A percentile compares a stretch with the other conserved stretches of the same genome.
Conservation (phyloP, 1,140 invertebrate genomes). For the roundworm (Caenorhabditis elegans) region DNA sequence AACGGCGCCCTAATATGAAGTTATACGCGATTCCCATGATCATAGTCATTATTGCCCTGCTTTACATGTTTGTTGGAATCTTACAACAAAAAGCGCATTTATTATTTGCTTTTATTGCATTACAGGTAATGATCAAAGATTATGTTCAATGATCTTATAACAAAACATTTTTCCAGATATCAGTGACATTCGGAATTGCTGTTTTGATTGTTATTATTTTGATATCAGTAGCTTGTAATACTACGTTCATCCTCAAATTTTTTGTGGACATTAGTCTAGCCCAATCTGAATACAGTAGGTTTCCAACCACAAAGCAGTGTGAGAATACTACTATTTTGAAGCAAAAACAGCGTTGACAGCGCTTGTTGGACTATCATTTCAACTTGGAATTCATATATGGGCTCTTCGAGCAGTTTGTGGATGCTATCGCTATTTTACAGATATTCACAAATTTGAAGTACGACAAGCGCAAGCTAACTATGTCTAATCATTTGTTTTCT, state of each 20-base stretch:
- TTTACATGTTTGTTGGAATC: constrained; percentile 33
- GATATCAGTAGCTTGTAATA: constrained; percentile 6
- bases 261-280: background rate
- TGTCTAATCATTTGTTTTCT: too few relatives aligned
- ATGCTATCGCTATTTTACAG: constrained; percentile 16
- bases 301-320: too few relatives aligned
- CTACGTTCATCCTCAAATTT: background rate
- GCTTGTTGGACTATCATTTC: background rate
- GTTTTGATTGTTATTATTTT: constrained; percentile 18
- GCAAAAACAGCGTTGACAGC: background rate
- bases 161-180: background rate
- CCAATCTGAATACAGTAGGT: constrained; percentile 13
- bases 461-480: constrained; percentile 9
- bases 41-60: constrained; percentile 11
- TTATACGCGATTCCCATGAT: constrained; percentile 24
- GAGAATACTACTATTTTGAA: background rate
- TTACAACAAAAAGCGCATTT: constrained; percentile 16
- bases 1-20: constrained; percentile 24
- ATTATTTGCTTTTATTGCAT: constrained; percentile 5
- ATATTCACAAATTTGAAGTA: constrained; percentile 17
- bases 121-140: constrained; percentile 1
- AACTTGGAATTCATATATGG: constrained; percentile 25
- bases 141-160: background rate
- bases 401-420: constrained; percentile 17
- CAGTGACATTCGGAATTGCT: background rate